These are phyloP conservation scores for Anthoscopus minutus DNA, from an alignment of 2,113 vertebrate species.

Conservation along the genomic window DNA sequence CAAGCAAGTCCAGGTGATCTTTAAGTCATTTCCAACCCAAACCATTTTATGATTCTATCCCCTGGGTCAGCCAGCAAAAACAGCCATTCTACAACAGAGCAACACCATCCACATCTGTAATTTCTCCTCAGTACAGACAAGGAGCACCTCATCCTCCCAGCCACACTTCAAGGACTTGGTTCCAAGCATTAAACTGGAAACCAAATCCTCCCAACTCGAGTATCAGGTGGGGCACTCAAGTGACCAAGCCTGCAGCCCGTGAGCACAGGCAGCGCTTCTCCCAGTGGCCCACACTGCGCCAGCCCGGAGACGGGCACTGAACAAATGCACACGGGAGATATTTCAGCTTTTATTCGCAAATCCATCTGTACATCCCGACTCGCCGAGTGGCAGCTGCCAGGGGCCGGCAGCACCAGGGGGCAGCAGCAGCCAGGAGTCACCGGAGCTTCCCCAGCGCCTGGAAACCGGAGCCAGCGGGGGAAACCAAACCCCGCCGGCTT, in stretches of 20 bases:
- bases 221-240: neutral
- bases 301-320: neutral
- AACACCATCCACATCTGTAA: neutral
- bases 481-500: conserved; percentile 23
- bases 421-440: conserved; percentile 11
- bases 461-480: conserved; percentile 7
- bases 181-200: neutral
- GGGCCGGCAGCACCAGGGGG: conserved; percentile 36
- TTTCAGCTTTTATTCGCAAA: conserved; percentile 49
- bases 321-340: neutral
- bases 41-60: neutral
- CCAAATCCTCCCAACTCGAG: neutral
- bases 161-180: neutral
- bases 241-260: accelerated
- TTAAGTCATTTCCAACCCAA: neutral
- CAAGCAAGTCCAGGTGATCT: neutral
- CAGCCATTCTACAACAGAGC: neutral
- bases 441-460: neutral
- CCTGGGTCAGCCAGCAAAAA: neutral
- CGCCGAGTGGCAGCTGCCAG: neutral
- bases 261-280: neutral
- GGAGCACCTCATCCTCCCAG: neutral
- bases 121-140: neutral
- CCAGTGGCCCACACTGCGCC: accelerated
- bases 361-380: conserved; percentile 3